Percentiles rank a stretch among this genome's conserved stretches.
phyloP scores from a whole-genome alignment of 2,113 vertebrate species.

The Neotoma lepida region DNA sequence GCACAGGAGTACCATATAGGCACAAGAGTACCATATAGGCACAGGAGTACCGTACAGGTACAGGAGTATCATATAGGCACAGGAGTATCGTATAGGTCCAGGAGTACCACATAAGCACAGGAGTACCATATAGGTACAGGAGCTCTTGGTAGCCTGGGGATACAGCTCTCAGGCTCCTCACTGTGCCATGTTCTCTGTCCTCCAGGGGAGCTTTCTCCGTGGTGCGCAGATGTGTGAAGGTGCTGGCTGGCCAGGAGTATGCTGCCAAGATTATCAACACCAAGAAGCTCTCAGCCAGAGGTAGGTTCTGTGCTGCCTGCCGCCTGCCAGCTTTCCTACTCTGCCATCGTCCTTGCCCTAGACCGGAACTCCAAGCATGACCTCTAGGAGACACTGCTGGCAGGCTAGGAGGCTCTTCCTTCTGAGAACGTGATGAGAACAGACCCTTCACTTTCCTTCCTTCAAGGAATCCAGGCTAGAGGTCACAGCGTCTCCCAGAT shows the following conservation, averaged over 20 bases:
- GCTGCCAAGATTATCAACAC: slow-evolving; percentile 92
- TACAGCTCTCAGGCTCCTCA: not conserved
- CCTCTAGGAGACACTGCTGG: not conserved
- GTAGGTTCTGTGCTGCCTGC: slow-evolving; percentile 67
- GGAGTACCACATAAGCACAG: too few relatives aligned
- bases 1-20: too few relatives aligned
- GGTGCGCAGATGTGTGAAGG: slow-evolving; percentile 90
- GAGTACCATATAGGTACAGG: too few relatives aligned
- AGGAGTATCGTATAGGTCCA: too few relatives aligned
- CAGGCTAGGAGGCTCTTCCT: not conserved
- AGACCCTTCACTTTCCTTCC: not conserved
- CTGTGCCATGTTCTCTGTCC: slow-evolving; percentile 35
- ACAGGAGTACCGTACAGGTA: too few relatives aligned
- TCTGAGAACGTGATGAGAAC: not conserved
- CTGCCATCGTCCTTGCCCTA: too few relatives aligned
- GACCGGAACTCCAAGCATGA: not conserved
- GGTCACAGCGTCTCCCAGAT: not conserved
- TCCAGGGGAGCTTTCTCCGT: slow-evolving; percentile 90
- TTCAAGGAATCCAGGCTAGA: not conserved
- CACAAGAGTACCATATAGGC: too few relatives aligned
- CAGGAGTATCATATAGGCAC: too few relatives aligned
- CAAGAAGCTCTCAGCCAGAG: slow-evolving; percentile 90
- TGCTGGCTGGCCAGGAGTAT: slow-evolving; percentile 89
- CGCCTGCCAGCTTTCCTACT: not conserved
- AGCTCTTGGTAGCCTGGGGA: not conserved